Evolutionary conservation across 64 coral and sea anemone species (phyloP), one percentile per base, ranked within the genome.

Genomic region (Montipora efflorescens): DNA sequence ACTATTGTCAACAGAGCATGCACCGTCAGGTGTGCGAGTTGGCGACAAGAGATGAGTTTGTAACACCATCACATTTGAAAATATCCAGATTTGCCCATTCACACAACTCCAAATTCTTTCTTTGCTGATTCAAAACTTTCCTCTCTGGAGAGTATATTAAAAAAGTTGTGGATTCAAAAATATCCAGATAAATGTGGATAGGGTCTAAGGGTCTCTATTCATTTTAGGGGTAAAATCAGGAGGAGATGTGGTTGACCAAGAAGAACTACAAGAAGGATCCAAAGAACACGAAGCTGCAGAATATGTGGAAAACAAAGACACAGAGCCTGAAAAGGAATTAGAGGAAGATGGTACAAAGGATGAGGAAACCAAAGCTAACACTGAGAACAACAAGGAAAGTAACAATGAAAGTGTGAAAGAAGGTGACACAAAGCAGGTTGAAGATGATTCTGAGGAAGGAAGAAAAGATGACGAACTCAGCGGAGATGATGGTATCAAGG

Each of bases 161-260:
- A 36, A 36, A 36, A 2, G 36, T 36, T 36, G 36, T 36, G 36
- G 36, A 36, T 36, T 36, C 36, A 36, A 36, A 36, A 36, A 36
- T 36, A 36, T 36, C 36, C 36, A 36, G 36, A 36, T 36, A 36
- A 1, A 36, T 36, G 36, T 36, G 36, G 36, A 36, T 36, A 36
- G 36, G 36, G 36, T 36, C 36, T 36, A 36, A 36, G 36, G 4
- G 14, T 64, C 14, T 14, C 61, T 12, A 14, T 64, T 3, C 61
- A 16, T 79, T 47, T 66, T 23, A 87, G 85, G 84, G 12, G 84
- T 79, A 64, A 93, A 93, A 93, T 52, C 83, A 44, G 46, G 57
- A 8, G 83, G 74, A 51, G 92, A 77, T 7, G 50, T 8, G 25
- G 59, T 53, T 16, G 57, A 53, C 68, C 18, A 71, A 68, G 80